Evolutionary conservation across 2,888 invertebrate genomes (phyloP).

Genomic region (Drosophila dives): DNA sequence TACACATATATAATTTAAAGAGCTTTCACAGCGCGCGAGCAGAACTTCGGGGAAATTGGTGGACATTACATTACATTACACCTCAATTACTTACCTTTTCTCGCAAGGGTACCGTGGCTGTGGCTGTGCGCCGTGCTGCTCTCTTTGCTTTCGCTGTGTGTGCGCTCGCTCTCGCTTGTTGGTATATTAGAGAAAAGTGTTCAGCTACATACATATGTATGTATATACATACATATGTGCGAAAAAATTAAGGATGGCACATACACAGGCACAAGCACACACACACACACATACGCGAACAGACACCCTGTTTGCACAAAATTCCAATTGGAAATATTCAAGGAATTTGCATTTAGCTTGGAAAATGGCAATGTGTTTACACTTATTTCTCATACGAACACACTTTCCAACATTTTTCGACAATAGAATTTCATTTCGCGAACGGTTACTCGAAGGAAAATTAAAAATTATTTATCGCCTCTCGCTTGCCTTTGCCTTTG

Average conservation of each 20-base stretch:
- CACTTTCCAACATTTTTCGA: conserved; percentile 71
- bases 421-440: conserved; percentile 63
- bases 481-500: conserved; percentile 57
- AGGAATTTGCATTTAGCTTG: conserved; percentile 50
- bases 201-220: conserved; percentile 52
- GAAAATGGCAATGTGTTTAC: conserved; percentile 55
- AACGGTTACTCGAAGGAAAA: conserved; percentile 55
- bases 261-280: conserved; percentile 61
- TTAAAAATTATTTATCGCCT: conserved; percentile 62
- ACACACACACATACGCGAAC: conserved; percentile 57
- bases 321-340: conserved; percentile 62
- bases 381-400: conserved; percentile 66
- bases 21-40: conserved; percentile 38
- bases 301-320: conserved; percentile 77
- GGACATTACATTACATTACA: conserved; percentile 69
- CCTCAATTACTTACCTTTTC: conserved; percentile 71
- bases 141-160: conserved; percentile 47
- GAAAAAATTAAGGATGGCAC: conserved; percentile 78
- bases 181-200: conserved; percentile 79
- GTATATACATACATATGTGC: conserved; percentile 62
- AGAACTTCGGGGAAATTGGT: conserved; percentile 54
- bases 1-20: conserved; percentile 30
- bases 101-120: conserved; percentile 62
- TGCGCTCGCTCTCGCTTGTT: conserved; percentile 69
- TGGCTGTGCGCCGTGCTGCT: conserved; percentile 47